Evolutionary conservation across 2,888 invertebrate genomes (phyloP), one percentile per base, ranked within the genome.

Genomic region (Augiades crinisus): DNA sequence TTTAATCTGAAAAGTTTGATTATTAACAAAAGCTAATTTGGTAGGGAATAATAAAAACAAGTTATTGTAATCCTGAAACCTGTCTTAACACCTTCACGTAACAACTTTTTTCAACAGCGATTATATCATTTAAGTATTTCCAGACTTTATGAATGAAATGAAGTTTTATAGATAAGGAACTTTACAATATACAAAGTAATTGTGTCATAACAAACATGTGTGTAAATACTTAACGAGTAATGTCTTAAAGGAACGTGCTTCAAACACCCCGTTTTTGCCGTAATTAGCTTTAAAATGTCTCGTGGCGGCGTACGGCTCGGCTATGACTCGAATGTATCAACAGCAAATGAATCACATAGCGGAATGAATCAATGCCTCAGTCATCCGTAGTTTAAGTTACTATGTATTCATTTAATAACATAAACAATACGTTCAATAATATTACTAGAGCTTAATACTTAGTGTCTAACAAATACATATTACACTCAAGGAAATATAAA

Each of bases 301-400:
- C 14, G 8, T 12, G 8, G 31, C 43, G 43, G 19, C 30, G 7
- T 5, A 27, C 13, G 16, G 19, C 12, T 44, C 12, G 21, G 21
- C 43, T 16, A 13, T 33, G 19, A 44, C 8, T 33, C 21, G 21
- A 21, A 30, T 19, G 22, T 38, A 12, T 17, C 22, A 37, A 44
- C 44, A 21, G n/a, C 7, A 8, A 13, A 19, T 44, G 33, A 44
- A 33, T 44, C 33, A 44, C 21, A 13, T 12, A 33, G 21, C 13
- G 33, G 21, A 8, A 44, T 43, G 44, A 44, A 44, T 44, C 44
- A 44, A 44, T 16, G 19, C 4, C 21, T 8, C 13, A 5, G 13
- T 33, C 19, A 13, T 44, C 44, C 19, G 21, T 13, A 7, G 7
- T 12, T 38, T 13, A 38, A 13, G n/a, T n/a, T n/a, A n/a, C n/a